phyloP scores from a whole-genome alignment of 1,140 invertebrate genomes.

The Triops longicaudatus region DNA sequence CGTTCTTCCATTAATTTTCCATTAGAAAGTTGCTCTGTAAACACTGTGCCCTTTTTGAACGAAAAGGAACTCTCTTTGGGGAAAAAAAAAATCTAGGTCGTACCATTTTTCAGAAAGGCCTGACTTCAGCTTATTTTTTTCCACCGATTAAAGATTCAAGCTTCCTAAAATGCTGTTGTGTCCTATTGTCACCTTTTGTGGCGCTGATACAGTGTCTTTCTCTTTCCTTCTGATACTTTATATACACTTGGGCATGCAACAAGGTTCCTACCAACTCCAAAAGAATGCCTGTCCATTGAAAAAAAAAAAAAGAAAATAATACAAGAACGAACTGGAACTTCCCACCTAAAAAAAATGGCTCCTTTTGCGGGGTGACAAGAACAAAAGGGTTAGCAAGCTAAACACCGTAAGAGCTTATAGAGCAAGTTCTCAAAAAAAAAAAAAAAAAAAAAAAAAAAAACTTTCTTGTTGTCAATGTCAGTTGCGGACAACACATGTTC shows the following conservation, averaged over 20 bases:
- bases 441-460: too few species aligned
- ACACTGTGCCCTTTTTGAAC: background rate
- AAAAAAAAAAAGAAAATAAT: background rate
- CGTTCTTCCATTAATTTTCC: background rate
- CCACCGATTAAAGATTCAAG: background rate
- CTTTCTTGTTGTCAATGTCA: constrained; percentile 1
- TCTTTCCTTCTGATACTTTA: background rate
- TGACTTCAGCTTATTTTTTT: background rate
- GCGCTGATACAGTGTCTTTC: background rate
- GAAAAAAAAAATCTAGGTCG: background rate
- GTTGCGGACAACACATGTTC: constrained; percentile 4
- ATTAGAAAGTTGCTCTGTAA: constrained; percentile 8
- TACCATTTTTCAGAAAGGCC: background rate
- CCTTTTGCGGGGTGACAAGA: constrained; percentile 14
- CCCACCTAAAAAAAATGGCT: background rate
- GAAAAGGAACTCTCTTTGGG: background rate
- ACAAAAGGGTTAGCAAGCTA: constrained; percentile 1
- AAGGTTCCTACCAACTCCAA: background rate
- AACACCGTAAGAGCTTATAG: background rate
- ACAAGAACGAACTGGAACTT: background rate
- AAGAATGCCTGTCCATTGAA: background rate
- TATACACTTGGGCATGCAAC: constrained; percentile 6
- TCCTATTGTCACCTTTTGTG: constrained; percentile 11
- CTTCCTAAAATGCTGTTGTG: background rate
- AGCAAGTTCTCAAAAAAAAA: background rate